phyloP scores from a whole-genome alignment of 2,797 vertebrate genomes.

The Muscicapa comitata region DNA sequence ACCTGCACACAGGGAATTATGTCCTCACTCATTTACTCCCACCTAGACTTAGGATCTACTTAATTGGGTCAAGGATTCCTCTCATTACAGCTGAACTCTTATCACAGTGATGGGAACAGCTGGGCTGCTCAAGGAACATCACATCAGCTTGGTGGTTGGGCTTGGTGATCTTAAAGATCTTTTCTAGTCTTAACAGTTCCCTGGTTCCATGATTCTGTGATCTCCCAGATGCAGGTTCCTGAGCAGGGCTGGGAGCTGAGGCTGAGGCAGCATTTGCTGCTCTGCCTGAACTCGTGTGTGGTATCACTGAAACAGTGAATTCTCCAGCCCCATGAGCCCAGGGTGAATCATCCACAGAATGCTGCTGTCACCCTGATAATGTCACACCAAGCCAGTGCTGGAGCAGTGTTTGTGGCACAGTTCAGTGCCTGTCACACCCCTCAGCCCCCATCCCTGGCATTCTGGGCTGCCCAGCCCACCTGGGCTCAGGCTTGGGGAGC shows the following conservation, averaged over 20 bases:
- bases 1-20: neutral
- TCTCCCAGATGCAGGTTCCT: neutral
- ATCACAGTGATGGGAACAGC: neutral
- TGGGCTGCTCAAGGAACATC: neutral
- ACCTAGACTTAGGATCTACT: neutral
- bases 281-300: neutral
- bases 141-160: neutral
- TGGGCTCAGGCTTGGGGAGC: rapidly evolving
- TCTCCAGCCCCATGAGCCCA: neutral
- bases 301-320: neutral
- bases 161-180: neutral
- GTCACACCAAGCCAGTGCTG: neutral
- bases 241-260: neutral
- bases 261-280: neutral
- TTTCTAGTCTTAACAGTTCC: neutral
- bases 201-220: neutral
- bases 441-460: neutral
- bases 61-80: neutral
- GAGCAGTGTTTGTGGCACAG: neutral
- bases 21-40: neutral
- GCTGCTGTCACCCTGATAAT: neutral
- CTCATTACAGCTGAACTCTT: neutral
- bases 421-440: neutral
- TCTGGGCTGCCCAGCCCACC: neutral
- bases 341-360: neutral